Base-by-base conservation (phyloP, 2,113 vertebrate genomes). In the Azemiops feae region DNA sequence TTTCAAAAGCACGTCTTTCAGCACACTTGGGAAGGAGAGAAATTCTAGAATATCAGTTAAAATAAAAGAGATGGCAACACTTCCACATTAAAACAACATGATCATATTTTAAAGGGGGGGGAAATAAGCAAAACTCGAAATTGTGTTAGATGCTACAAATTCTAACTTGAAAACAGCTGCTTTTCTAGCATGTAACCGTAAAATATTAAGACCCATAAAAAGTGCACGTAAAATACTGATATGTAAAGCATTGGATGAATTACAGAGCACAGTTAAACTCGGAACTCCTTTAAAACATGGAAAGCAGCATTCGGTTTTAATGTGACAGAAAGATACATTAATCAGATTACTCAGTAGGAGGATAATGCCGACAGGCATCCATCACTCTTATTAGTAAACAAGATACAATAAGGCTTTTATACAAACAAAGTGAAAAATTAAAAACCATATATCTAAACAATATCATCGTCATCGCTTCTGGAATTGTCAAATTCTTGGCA, bases 251-350 rank as follows among this genome's bases (percentile, higher is more conserved):
- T 90, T 94, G 85, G 92, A 93, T 95, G 92, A 96, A 94, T 97
- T 96, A 96, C 93, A 95, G 93, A 89, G 96, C 93, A 94, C 85
- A 95, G 93, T 92, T 96, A 93, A 97, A 97, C 92, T 95, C 64
- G 93, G 95, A 95, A 97, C 93, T 96, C 95, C 96, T 96, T 97
- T 95, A 96, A 97, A 97, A 95, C 96, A 96, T 94, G 96, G 96
- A 92, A 96, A 97, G 95, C 96, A 97, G 96, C 96, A 95, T 95
- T 89, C 90, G 94, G 88, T 96, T 96, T 97, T 96, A 95, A 95
- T 94, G 96, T 52, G 95, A 96, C 96, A 96, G 14, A 96, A 98
- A 95, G 91, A 96, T 95, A 95, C 94, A 92, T 92, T 95, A 96
- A 91, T 96, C 90, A 95, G 96, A 96, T 91, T 95, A 96, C 87